Evolutionary conservation across 2,888 invertebrate species (phyloP).

Genomic region (Lacanobia wlatinum): DNA sequence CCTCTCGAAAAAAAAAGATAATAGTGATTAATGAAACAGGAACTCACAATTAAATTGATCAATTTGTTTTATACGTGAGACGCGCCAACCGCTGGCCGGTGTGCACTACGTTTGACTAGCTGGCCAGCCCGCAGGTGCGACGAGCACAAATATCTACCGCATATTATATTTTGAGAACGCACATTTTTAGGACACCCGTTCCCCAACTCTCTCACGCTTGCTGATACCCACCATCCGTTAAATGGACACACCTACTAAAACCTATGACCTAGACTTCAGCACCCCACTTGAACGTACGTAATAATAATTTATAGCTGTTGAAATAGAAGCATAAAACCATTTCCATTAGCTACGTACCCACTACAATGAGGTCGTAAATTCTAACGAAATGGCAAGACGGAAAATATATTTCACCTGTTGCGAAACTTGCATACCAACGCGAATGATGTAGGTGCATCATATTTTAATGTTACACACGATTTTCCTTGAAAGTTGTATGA

Average conservation of each 20-base stretch:
- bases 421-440: conserved; percentile 61
- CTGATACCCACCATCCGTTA: conserved; percentile 48
- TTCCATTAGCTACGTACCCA: conserved; percentile 70
- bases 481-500: conserved; percentile 24
- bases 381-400: conserved; percentile 66
- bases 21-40: conserved; percentile 56
- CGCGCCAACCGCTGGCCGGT: conserved; percentile 73
- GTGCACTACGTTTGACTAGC: conserved; percentile 79
- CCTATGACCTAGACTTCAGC: conserved; percentile 63
- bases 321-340: conserved; percentile 69
- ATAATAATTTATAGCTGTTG: conserved; percentile 63
- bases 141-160: conserved; percentile 80
- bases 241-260: conserved; percentile 53
- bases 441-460: conserved; percentile 67
- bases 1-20: conserved; percentile 4
- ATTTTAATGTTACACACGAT: conserved; percentile 54
- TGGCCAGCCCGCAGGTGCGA: conserved; percentile 80
- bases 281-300: conserved; percentile 47
- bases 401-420: conserved; percentile 71
- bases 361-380: conserved; percentile 69
- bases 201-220: conserved; percentile 73
- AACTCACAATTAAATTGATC: conserved; percentile 78
- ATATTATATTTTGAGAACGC: conserved; percentile 84
- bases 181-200: conserved; percentile 77
- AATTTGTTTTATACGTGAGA: conserved; percentile 70